Evolutionary conservation across 30 jellyfish, hydroid and myxozoan genomes (phyloP), one percentile per base, ranked within the genome.

Genomic region (Aurelia sp.): DNA sequence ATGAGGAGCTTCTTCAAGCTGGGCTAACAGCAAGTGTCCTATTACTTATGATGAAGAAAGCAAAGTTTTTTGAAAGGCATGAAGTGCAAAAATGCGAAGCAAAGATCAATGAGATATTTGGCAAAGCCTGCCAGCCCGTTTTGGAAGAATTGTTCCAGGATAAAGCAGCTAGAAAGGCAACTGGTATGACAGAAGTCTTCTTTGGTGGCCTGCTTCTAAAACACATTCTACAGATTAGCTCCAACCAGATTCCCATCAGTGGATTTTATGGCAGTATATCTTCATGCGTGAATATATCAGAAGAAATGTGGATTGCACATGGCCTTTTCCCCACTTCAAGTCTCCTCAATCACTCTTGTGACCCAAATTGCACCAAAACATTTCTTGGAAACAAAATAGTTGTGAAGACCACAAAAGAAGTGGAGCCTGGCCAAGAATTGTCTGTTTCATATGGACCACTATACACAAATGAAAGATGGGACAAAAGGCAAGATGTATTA

Each of bases 371-470:
- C 69, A 63, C 88, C 41, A 76, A 44, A 47, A 59, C 91, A 27
- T 94, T 94, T 63, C 51, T 52, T 38, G 92, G 89, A 30, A 63
- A 79, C 67, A 81, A 76, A 27, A 17, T 94, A n/a, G 81, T 76
- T 12, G 91, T 94, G 0, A 77, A 81, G 69, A 75, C 66, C 33
- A 33, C 77, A 3, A 87, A 61, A 76, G 86, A 78, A 16, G 75
- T 94, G 9, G 64, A 53, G 33, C 80, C 82, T 30, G 97, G 94
- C 16, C 92, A 94, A 35, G 95, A 89, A 70, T 40, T 94, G 48
- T 82, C 72, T 74, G 85, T 90, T 44, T 94, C 97, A 22, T 94
- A 94, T 85, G 99, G 99, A 16, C 99, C 99, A 15, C 91, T 90
- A 74, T 88, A 47, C 68, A 79, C 80, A 18, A 97, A 90, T 24